A percentile compares a stretch with the other conserved stretches of the same genome.
Evolutionary conservation across 2,888 invertebrate species (phyloP).

Genomic region (Osedax frankpressi): DNA sequence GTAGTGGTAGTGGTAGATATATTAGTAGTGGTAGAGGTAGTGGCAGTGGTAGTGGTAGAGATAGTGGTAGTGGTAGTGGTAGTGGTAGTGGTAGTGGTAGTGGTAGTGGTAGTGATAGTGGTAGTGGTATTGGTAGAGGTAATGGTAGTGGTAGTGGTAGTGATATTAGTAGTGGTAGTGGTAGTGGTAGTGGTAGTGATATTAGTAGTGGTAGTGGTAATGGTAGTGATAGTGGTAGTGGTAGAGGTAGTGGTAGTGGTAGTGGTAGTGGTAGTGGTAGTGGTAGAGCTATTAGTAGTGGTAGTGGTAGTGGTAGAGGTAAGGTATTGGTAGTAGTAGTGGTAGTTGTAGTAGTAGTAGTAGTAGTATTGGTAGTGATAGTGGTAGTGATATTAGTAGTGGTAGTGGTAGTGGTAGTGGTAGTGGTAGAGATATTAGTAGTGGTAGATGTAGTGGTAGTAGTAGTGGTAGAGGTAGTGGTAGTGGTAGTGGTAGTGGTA

Average conservation of each 20-base stretch:
- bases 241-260: slow-evolving; percentile 16
- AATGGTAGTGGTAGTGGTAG: not conserved
- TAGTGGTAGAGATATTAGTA: not conserved
- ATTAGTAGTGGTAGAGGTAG: not conserved
- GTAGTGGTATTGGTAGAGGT: slow-evolving; percentile 20
- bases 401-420: not conserved
- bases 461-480: not conserved
- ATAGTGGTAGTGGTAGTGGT: slow-evolving; percentile 14
- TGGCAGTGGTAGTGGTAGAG: not conserved
- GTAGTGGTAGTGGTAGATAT: not conserved
- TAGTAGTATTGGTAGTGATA: not conserved
- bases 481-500: not conserved
- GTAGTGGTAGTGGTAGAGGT: not conserved
- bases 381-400: not conserved
- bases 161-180: slow-evolving; percentile 18
- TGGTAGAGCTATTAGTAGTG: not conserved
- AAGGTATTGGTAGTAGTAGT: not conserved
- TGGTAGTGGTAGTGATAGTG: slow-evolving; percentile 19
- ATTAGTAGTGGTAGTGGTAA: slow-evolving; percentile 20
- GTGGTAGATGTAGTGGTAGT: not conserved
- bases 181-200: slow-evolving; percentile 20
- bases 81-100: slow-evolving; percentile 13
- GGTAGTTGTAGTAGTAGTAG: not conserved
- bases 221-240: slow-evolving; percentile 19
- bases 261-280: slow-evolving; percentile 8